These are phyloP conservation scores for Suricata suricatta DNA, from an alignment of 2,113 vertebrate species.

Conservation along the genomic window DNA sequence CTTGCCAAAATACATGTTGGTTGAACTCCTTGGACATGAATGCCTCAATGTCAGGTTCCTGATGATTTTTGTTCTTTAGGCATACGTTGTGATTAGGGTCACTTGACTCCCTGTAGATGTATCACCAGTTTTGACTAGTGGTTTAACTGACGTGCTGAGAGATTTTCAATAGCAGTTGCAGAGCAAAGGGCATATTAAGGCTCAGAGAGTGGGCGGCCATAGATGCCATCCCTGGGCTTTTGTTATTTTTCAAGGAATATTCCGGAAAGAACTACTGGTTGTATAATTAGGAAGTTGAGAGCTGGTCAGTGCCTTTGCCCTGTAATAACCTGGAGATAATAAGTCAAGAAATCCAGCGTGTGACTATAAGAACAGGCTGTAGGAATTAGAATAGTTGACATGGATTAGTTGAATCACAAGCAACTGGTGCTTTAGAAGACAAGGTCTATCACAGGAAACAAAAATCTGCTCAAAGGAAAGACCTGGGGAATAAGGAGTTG, in stretches of 20 bases:
- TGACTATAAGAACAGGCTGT: background rate
- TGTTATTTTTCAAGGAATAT: background rate
- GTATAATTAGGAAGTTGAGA: background rate
- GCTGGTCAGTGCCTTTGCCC: background rate
- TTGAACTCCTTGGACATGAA: background rate
- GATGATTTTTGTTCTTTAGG: background rate
- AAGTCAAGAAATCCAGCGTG: background rate
- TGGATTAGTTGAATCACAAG: background rate
- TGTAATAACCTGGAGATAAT: background rate
- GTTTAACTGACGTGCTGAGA: background rate
- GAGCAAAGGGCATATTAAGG: background rate
- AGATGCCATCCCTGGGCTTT: fast-evolving
- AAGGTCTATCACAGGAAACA: background rate
- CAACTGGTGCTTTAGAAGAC: background rate
- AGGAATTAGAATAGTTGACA: background rate
- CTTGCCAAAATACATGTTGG: background rate
- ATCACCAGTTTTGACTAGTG: background rate
- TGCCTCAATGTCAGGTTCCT: background rate
- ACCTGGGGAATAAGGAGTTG: background rate
- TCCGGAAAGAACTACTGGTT: background rate
- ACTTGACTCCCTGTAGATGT: fast-evolving
- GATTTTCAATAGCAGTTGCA: background rate
- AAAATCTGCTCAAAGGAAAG: background rate
- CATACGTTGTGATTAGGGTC: background rate
- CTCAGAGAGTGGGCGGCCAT: background rate